Percentiles rank a stretch among this genome's conserved stretches.
Conservation (phyloP, 2,888 invertebrate species). For the Cremastobaeus sp. region DNA sequence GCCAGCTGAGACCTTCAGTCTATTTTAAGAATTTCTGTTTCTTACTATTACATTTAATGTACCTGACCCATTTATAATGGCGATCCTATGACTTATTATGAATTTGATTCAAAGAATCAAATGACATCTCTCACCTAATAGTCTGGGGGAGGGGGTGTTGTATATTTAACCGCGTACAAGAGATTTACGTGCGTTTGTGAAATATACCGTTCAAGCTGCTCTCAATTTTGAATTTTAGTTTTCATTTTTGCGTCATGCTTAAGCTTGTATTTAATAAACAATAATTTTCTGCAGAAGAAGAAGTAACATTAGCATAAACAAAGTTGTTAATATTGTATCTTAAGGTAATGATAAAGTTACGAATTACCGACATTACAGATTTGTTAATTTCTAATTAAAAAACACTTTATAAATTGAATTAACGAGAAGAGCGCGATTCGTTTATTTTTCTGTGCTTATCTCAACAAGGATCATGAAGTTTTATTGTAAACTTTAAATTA, state of each 20-base stretch:
- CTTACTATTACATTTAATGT: slow-evolving; percentile 68
- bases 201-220: slow-evolving; percentile 25
- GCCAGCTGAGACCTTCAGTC: slow-evolving; percentile 75
- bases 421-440: too few relatives aligned
- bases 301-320: too few relatives aligned
- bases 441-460: too few relatives aligned
- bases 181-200: slow-evolving; percentile 34
- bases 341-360: too few relatives aligned
- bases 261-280: slow-evolving; percentile 13
- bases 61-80: slow-evolving; percentile 75
- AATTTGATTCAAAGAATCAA: slow-evolving; percentile 44
- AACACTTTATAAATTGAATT: too few relatives aligned
- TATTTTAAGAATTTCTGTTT: slow-evolving; percentile 73
- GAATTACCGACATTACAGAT: too few relatives aligned
- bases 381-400: too few relatives aligned
- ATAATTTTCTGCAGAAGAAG: too few relatives aligned
- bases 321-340: too few relatives aligned
- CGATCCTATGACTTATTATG: slow-evolving; percentile 61
- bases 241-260: slow-evolving; percentile 19
- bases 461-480: too few relatives aligned
- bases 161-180: slow-evolving; percentile 33
- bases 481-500: too few relatives aligned
- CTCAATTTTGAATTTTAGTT: slow-evolving; percentile 24
- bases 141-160: slow-evolving; percentile 8
- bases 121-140: slow-evolving; percentile 9